Evolutionary conservation across 1,140 invertebrate genomes (phyloP).

Genomic region (Macrosteles quadrilineatus): DNA sequence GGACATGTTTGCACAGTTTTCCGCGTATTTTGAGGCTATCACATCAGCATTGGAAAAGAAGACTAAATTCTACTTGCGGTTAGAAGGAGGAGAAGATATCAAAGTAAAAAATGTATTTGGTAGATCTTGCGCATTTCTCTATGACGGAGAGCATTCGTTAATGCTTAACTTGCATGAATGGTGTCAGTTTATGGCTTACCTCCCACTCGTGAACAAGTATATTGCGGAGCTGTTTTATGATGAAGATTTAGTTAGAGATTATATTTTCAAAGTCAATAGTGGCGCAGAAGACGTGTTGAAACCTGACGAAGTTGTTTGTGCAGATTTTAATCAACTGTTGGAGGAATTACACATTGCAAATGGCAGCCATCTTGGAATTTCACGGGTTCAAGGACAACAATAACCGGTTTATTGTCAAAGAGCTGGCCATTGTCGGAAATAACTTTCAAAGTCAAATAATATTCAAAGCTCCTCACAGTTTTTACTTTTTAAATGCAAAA

Average conservation of each 20-base stretch:
- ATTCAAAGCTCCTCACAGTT: background rate
- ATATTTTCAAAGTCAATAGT: background rate
- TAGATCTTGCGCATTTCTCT: background rate
- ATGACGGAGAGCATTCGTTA: background rate
- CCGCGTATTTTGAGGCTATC: background rate
- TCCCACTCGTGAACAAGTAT: background rate
- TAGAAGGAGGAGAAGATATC: background rate
- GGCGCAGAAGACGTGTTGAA: background rate
- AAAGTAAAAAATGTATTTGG: background rate
- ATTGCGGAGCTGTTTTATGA: background rate
- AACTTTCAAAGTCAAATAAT: background rate
- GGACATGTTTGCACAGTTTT: background rate
- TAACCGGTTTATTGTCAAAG: background rate
- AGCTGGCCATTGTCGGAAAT: background rate
- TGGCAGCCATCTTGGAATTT: background rate
- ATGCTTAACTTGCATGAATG: background rate
- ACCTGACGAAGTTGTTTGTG: background rate
- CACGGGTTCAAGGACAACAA: constrained; percentile 5
- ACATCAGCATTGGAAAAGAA: background rate
- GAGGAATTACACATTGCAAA: background rate
- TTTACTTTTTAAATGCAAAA: background rate
- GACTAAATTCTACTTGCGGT: background rate
- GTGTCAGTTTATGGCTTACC: background rate
- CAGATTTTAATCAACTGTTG: background rate
- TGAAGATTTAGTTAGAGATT: background rate